Evolutionary conservation across 2,797 vertebrate genomes (phyloP).

Genomic region (Tokudaia tokunoshimensis): DNA sequence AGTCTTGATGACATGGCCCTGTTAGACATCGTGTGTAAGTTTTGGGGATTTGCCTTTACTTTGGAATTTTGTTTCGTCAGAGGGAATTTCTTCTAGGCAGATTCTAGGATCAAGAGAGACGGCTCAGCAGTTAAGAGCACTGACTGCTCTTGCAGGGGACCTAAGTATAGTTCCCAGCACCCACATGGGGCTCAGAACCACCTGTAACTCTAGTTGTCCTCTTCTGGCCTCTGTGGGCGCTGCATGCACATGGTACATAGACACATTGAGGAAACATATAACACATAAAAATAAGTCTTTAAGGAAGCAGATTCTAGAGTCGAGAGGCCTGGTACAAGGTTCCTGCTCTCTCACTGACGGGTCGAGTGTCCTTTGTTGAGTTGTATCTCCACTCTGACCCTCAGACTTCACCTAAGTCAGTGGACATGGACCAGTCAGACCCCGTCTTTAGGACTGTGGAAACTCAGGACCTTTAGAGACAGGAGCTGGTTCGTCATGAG

Average conservation of each 20-base stretch:
- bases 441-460: background rate
- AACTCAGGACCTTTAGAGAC: background rate
- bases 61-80: background rate
- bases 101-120: background rate
- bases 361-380: background rate
- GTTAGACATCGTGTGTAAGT: conserved; percentile 96
- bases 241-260: background rate
- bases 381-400: background rate
- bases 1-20: conserved; percentile 90
- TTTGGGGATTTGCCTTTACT: conserved; percentile 5
- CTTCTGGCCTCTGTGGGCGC: background rate
- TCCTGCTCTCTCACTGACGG: background rate
- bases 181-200: background rate
- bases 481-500: background rate
- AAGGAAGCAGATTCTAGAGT: background rate
- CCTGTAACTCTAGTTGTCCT: background rate
- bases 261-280: background rate
- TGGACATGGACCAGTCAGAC: background rate
- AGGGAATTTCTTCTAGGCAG: background rate
- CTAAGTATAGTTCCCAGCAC: background rate
- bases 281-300: background rate
- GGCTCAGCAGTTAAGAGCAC: background rate
- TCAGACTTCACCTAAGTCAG: background rate
- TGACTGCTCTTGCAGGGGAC: background rate
- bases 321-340: background rate